A percentile compares a stretch with the other conserved stretches of the same genome.
Conservation (phyloP, 1,140 invertebrate species). For the Bombus cullumanus region DNA sequence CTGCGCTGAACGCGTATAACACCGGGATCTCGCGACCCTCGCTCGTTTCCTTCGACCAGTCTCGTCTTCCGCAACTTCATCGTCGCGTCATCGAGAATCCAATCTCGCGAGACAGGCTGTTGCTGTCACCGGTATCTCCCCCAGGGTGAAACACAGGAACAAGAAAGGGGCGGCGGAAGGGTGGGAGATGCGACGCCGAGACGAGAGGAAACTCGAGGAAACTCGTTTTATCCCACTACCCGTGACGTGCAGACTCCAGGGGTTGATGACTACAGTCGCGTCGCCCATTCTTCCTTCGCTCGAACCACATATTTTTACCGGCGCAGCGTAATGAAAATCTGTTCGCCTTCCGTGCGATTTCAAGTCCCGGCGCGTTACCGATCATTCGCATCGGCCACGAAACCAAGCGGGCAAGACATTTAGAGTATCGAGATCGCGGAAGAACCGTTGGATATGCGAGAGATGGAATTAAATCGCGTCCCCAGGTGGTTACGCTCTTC, state of each 20-base stretch:
- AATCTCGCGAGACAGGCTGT: constrained; percentile 45
- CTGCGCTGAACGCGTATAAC: not conserved
- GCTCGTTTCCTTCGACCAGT: too few species aligned
- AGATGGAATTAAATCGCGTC: too few species aligned
- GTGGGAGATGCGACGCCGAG: not conserved
- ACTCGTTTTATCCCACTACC: constrained; percentile 6
- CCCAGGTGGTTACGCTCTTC: too few species aligned
- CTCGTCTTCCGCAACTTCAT: constrained; percentile 38
- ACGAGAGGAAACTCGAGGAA: constrained; percentile 26
- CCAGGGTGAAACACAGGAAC: not conserved
- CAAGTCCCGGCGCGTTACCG: too few species aligned
- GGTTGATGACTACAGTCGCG: not conserved
- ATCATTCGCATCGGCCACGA: too few species aligned
- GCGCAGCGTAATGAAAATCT: constrained; percentile 20
- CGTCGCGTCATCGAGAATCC: constrained; percentile 37
- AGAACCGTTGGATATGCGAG: too few species aligned
- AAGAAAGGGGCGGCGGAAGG: not conserved
- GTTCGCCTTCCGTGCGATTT: not conserved
- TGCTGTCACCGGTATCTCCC: constrained; percentile 22
- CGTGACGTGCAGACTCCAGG: not conserved
- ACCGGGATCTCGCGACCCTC: not conserved
- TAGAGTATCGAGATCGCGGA: too few species aligned
- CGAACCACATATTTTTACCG: not conserved
- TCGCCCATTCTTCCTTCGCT: not conserved
- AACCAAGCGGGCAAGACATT: too few species aligned